Base-by-base conservation (phyloP, 2,888 invertebrate genomes). In the Leptinotarsa tumamoca region DNA sequence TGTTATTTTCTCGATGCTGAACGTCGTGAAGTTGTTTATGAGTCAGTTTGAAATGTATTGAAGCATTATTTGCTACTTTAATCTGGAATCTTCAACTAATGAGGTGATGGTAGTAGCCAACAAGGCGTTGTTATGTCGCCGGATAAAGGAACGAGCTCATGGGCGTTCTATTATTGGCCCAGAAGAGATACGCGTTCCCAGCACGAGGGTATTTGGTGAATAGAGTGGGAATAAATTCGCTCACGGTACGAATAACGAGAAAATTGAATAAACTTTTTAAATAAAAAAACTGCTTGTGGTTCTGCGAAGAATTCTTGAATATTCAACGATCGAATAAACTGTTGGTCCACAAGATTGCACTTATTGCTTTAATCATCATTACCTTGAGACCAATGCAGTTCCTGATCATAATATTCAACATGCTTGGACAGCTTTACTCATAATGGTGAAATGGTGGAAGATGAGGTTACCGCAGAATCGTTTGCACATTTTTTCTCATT, bases 11-110 rank as follows among this genome's bases (percentile, higher is more conserved):
- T 72, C 72, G 66, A 49, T 15, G 54, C 61, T 56, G 33, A 21
- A 56, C 52, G 54, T 51, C 75, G 69, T 69, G 72, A 76, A 76
- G 76, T 74, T 76, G 77, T 79, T 79, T 80, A 78, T 68, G 75
- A 74, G 76, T 68, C 73, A 73, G 73, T 75, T 72, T 52, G 71
- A 73, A 75, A 76, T 75, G 72, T 76, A 78, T 79, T 77, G 75
- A 77, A 74, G 75, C 74, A 78, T 80, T 78, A 78, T 80, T 78
- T 76, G 80, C 77, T 78, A 74, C 76, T 74, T 75, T 76, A 80
- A 80, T 78, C 80, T 74, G 68, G 71, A 74, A 80, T 80, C 80
- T 75, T 68, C 80, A 74, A 75, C 77, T 80, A 80, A 80, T 80
- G 80, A 78, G 80, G 78, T 78, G 79, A 77, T 72, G 76, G 73